phyloP scores from a whole-genome alignment of 2,888 invertebrate genomes.

The Scaptomyza tumidula region DNA sequence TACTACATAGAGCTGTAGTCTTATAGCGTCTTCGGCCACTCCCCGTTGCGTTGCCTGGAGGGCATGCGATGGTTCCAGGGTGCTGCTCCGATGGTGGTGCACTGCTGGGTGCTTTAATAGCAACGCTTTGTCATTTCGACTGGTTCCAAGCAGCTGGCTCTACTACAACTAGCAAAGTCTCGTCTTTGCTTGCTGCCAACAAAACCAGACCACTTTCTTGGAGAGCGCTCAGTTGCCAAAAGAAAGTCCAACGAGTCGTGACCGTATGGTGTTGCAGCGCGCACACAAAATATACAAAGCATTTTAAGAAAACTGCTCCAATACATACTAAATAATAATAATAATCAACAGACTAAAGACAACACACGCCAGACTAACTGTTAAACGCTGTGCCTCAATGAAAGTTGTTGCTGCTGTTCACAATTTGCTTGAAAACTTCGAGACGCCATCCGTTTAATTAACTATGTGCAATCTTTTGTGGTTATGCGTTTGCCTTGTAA shows the following conservation, averaged over 20 bases:
- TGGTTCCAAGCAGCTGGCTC: constrained; percentile 59
- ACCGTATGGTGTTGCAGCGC: constrained; percentile 43
- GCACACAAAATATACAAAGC: constrained; percentile 22
- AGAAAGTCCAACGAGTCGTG: constrained; percentile 82
- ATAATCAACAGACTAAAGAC: background rate
- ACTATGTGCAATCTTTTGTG: constrained; percentile 59
- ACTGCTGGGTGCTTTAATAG: constrained; percentile 55
- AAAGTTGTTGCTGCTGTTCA: constrained; percentile 45
- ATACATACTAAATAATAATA: constrained; percentile 10
- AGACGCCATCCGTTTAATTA: constrained; percentile 20
- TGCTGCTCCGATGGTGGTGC: constrained; percentile 47
- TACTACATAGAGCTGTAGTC: constrained; percentile 2
- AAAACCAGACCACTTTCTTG: constrained; percentile 84
- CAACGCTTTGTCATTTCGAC: constrained; percentile 59
- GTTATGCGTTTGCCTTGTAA: constrained; percentile 63
- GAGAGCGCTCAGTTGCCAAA: constrained; percentile 82
- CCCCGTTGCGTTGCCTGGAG: constrained; percentile 22
- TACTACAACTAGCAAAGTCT: constrained; percentile 19
- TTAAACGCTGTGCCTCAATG: constrained; percentile 39
- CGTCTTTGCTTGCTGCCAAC: constrained; percentile 56
- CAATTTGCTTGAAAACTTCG: constrained; percentile 10
- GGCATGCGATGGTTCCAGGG: constrained; percentile 60
- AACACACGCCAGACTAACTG: constrained; percentile 26
- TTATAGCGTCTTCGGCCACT: constrained; percentile 5
- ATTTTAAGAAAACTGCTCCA: constrained; percentile 22